Evolutionary conservation across 2,113 vertebrate species (phyloP), one percentile per base, ranked within the genome.

Genomic region (Pelecanoides urinatrix): DNA sequence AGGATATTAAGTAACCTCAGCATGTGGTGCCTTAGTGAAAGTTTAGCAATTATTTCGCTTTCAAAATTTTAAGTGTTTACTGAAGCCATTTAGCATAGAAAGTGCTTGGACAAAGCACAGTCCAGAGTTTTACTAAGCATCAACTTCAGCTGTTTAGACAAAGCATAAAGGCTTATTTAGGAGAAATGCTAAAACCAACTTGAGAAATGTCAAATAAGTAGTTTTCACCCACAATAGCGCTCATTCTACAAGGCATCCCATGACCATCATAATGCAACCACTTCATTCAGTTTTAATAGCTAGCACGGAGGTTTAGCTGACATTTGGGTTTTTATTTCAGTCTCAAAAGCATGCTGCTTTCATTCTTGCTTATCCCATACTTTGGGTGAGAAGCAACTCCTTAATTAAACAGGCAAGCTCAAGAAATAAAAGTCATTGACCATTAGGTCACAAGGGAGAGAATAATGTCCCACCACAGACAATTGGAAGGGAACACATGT

Each of bases 391-490:
- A 96, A 95, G 87, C 85, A 88, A 55, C 47, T 94, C 50, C 77
- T 78, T 92, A 94, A 92, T 95, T 95, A 95, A 92, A 30, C 67
- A 79, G 89, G 61, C 92, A 76, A 82, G 89, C 87, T 91, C 62
- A 70, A 95, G 94, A 94, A 96, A 95, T 89, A 97, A 89, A 94
- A 95, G 92, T 79, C 94, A 91, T 73, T 97, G 97, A 91, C 92
- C 81, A n/a, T 88, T 53, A 70, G 93, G 92, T 88, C 89, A 85
- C 86, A 89, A 95, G 95, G 89, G 92, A 96, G 83, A 59, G 76
- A 84, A 92, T 70, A 91, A 83, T 27, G 45, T 90, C 94, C 94
- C 89, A 87, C 84, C 94, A 66, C 96, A 96, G 9, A 68, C 80
- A 91, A 34, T 45, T 92, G 96, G 96, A 75, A 82, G 49, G 86